A percentile compares a stretch with the other conserved stretches of the same genome.
Evolutionary conservation across 1,140 invertebrate species (phyloP).

Genomic region (Stegodyphus mimosarum): DNA sequence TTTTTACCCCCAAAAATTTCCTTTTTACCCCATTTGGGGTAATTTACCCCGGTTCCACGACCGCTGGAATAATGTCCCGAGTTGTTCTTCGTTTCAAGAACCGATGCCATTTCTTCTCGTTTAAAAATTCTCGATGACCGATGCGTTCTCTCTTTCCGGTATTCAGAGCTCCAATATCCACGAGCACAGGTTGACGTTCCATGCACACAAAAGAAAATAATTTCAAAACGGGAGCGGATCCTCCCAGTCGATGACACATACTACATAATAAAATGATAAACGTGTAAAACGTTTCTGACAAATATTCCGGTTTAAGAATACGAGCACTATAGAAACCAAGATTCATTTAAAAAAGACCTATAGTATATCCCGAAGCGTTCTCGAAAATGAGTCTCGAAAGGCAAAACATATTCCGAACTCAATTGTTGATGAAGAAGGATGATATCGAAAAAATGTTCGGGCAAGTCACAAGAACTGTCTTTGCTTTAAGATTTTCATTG

Average conservation of each 20-base stretch:
- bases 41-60: too few relatives aligned
- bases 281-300: conserved; percentile 29
- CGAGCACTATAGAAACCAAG: conserved; percentile 1
- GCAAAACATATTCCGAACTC: conserved; percentile 12
- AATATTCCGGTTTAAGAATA: conserved; percentile 21
- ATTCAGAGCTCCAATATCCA: conserved; percentile 9
- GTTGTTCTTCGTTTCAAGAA: neutral
- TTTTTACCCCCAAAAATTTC: too few relatives aligned
- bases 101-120: conserved; percentile 29
- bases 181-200: conserved; percentile 17
- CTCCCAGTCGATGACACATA: neutral
- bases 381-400: conserved; percentile 5
- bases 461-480: neutral
- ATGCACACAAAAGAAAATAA: conserved; percentile 16
- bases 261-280: neutral
- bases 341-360: conserved; percentile 26
- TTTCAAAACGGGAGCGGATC: conserved; percentile 6
- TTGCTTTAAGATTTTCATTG: neutral
- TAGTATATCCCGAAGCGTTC: conserved; percentile 10
- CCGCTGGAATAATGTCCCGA: neutral
- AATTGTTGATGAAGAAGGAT: conserved; percentile 3
- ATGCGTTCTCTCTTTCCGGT: neutral
- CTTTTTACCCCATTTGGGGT: too few relatives aligned
- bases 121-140: neutral
- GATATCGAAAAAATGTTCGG: conserved; percentile 21